Base-by-base conservation (phyloP, 2,797 vertebrate genomes). In the Diplodus puntazzo region DNA sequence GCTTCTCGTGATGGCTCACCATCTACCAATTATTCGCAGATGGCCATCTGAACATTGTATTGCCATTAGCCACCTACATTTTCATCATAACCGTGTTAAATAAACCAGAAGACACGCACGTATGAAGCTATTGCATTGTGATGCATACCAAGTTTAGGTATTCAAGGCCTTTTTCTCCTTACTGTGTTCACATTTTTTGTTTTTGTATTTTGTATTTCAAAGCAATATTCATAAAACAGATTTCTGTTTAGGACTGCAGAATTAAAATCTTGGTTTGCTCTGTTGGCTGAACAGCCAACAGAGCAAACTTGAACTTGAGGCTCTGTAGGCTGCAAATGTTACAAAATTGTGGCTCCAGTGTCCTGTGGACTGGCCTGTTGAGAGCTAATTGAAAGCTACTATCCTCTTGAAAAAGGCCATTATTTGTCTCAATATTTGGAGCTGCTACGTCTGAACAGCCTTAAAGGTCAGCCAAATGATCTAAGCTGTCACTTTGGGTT, bases 401-500 rank as follows among this genome's bases (percentile, higher is more conserved):
- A 69, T 39, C 57, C 60, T 71, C 73, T 62, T 34, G 54, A 77
- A 76, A 85, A 66, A 62, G n/a, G 72, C 49, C 61, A 70, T 62
- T 86, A 63, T 80, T 82, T 80, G 71, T 80, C 58, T 73, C 72
- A 23, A 50, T 54, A 71, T 71, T 80, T 13, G 6, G 34, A 62
- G 70, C 42, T 18, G 34, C 39, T 63, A 39, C 30, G 55, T 77
- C 25, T 68, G 69, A 69, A 42, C 39, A 55, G 77, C 68, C 57
- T 67, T 80, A 85, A 85, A 83, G 76, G 81, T 81, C 83, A 76
- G 27, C 48, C 30, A 58, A 74, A 89, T 67, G 54, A 85, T 84
- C 68, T 49, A 11, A 83, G n/a, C 73, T 83, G 75, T 77, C 77
- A 69, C 46, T 74, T 66, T 79, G 49, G 23, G 60, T 77, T 83